These are phyloP conservation scores for Pluvialis apricaria DNA, from an alignment of 2,113 vertebrate genomes.

Conservation along the genomic window DNA sequence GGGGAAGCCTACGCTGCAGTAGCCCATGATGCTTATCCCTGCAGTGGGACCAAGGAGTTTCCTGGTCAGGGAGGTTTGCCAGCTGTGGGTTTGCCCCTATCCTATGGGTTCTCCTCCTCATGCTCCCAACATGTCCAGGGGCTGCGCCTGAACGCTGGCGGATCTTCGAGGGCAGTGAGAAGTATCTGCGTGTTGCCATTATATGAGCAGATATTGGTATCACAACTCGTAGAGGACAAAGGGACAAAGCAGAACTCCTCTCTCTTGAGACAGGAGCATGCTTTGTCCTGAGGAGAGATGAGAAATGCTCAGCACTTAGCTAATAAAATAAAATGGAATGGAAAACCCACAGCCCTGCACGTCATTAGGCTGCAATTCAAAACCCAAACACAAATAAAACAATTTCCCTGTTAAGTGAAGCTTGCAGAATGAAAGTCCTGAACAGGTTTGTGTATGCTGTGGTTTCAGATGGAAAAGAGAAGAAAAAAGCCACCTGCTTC, in stretches of 20 bases:
- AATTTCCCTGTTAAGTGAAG: slow-evolving; percentile 6
- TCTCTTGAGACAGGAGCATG: not conserved
- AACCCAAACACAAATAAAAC: slow-evolving; percentile 17
- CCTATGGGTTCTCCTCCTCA: not conserved
- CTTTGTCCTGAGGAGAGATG: not conserved
- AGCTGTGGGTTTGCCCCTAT: not conserved
- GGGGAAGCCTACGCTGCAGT: not conserved
- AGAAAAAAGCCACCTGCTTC: not conserved
- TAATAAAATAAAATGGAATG: not conserved
- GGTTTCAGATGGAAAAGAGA: not conserved
- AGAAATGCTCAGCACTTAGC: not conserved
- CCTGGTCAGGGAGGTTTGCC: not conserved
- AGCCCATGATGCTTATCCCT: not conserved
- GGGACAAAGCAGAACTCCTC: not conserved
- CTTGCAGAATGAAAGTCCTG: not conserved
- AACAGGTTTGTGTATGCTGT: not conserved
- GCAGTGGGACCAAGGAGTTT: fast-evolving
- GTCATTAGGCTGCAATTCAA: not conserved
- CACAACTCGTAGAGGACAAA: not conserved
- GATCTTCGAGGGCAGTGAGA: not conserved
- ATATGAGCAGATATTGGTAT: not conserved
- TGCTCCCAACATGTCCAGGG: not conserved
- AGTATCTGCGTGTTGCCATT: fast-evolving
- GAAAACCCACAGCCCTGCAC: not conserved
- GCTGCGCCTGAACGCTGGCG: not conserved